Percentiles rank a stretch among this genome's conserved stretches.
Evolutionary conservation across 2,888 invertebrate genomes (phyloP).

Genomic region (Neoaliturus tenellus): DNA sequence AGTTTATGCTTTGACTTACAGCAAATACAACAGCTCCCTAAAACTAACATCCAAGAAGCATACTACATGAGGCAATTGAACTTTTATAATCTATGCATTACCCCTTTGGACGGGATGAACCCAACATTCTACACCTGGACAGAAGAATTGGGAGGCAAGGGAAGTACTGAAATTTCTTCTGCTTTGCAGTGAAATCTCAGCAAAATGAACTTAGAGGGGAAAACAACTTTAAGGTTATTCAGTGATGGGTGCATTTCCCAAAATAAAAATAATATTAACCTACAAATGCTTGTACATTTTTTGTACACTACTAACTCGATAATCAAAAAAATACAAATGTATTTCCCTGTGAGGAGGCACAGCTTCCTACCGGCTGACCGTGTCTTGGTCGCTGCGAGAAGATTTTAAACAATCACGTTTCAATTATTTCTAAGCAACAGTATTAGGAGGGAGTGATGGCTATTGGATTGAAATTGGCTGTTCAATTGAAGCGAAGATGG

Average conservation of each 20-base stretch:
- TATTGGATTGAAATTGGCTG: too few species aligned
- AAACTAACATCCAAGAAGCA: conserved; percentile 68
- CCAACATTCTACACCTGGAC: conserved; percentile 66
- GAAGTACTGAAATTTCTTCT: conserved; percentile 68
- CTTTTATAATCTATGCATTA: conserved; percentile 69
- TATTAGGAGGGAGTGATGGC: too few species aligned
- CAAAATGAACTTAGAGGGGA: conserved; percentile 49
- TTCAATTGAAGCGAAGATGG: too few species aligned
- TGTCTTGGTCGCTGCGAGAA: conserved; percentile 67
- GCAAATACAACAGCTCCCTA: conserved; percentile 65
- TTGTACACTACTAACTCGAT: conserved; percentile 58
- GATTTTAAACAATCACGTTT: conserved; percentile 61
- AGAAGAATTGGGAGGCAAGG: conserved; percentile 67
- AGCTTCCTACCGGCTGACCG: conserved; percentile 67
- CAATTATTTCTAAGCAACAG: conserved; percentile 61
- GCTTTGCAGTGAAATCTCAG: conserved; percentile 65
- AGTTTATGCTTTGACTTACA: conserved; percentile 68
- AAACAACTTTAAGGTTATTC: conserved; percentile 16
- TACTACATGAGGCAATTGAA: conserved; percentile 70
- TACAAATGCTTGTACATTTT: conserved; percentile 66
- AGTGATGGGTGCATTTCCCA: conserved; percentile 61
- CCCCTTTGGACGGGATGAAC: conserved; percentile 56
- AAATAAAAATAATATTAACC: conserved; percentile 68
- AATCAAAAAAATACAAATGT: conserved; percentile 61
- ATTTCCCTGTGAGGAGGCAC: conserved; percentile 68